Evolutionary conservation across 1,140 invertebrate genomes (phyloP), one percentile per base, ranked within the genome.

Genomic region (Zaprionus gabonicus): DNA sequence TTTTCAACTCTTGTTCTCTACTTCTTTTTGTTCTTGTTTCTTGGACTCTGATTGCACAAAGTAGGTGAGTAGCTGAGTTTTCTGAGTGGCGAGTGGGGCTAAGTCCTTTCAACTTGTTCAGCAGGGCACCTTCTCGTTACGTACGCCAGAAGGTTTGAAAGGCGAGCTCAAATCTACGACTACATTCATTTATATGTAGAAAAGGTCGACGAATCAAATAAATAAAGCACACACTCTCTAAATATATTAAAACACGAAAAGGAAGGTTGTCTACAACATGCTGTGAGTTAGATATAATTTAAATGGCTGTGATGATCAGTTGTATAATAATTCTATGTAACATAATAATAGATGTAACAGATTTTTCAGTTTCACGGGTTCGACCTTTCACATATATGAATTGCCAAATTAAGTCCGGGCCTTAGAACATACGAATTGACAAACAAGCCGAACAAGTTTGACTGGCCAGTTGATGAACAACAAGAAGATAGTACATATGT

Each of bases 31-130:
- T 57, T 28, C 27, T 58, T 49, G 25, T 53, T 4, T 36, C 71
- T 71, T 69, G 80, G 10, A 71, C 82, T 88, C 87, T 79, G 84
- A 83, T 86, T 80, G 80, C 68, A 53, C 77, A 65, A 57, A 68
- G 55, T 65, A 78, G 77, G 72, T 86, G 64, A 74, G 72, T 44
- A 17, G 15, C 41, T 58, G 64, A 63, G 51, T 58, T 75, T 64
- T 4, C 23, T 41, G 38, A 15, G 38, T 15, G 34, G 44, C 31
- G 15, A 28, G 44, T 49, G 20, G 17, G 5, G 17, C 62, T 34
- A 34, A 76, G 70, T 57, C 63, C 67, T 83, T 66, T 72, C 58
- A 77, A 71, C 59, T 86, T 69, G 28, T 66, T 81, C 64, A 58
- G n/a, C 34, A 63, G 74, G 63, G 20, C 65, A 73, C 56, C 65